phyloP scores from a whole-genome alignment of 2,113 vertebrate genomes.

The Hyaena hyaena region DNA sequence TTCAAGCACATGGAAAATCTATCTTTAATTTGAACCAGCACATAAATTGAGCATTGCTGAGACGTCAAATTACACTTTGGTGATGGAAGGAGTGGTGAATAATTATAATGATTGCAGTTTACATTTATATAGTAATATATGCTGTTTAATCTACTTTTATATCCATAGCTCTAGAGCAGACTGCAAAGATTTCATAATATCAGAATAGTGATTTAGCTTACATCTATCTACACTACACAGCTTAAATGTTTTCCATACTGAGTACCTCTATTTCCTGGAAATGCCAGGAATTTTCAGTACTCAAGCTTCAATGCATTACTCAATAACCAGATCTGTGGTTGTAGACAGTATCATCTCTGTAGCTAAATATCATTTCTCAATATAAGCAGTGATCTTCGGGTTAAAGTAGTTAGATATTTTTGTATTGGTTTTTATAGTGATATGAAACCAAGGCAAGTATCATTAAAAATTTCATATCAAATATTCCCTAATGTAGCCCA shows the following conservation, averaged over 20 bases:
- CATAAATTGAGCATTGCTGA: conserved; percentile 46
- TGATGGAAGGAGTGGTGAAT: background rate
- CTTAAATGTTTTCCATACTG: background rate
- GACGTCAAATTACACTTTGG: conserved; percentile 41
- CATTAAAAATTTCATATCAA: background rate
- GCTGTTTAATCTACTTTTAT: conserved; percentile 54
- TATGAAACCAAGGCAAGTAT: background rate
- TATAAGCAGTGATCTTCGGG: background rate
- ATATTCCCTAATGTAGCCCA: background rate
- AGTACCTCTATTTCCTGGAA: background rate
- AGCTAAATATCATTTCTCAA: background rate
- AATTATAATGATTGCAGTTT: conserved; percentile 32
- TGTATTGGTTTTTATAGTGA: background rate
- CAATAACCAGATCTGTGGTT: background rate
- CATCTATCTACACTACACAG: background rate
- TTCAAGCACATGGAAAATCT: conserved; percentile 38
- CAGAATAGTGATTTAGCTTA: conserved; percentile 3
- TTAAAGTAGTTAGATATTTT: background rate
- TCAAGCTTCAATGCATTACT: background rate
- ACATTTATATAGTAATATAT: conserved; percentile 11
- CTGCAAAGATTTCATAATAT: conserved; percentile 43
- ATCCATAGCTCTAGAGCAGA: background rate
- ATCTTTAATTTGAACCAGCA: conserved; percentile 45
- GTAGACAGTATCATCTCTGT: background rate
- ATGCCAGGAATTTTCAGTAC: background rate